Base-by-base conservation (phyloP, 64 coral and sea anemone genomes). In the Stichodactyla helianthus region DNA sequence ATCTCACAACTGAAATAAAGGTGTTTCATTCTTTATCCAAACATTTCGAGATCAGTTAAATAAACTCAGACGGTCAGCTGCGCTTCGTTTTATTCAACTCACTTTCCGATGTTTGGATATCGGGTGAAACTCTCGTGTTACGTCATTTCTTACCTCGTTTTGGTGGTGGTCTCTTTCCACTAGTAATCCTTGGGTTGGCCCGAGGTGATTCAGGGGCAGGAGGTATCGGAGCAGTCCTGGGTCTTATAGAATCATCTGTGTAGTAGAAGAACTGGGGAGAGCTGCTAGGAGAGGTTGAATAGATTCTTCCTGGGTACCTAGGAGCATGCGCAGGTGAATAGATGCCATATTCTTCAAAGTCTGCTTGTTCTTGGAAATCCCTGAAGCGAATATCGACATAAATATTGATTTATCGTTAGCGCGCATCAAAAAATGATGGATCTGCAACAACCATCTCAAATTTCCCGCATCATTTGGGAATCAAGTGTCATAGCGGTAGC, bases 171-270 rank as follows among this genome's bases (percentile, higher is more conserved):
- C 89, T 87, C 79, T 88, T 97, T 9, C 86, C 94, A 90, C 91
- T 97, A 65, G 94, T 97, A 55, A 97, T 97, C 52, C 94, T 88
- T 50, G 94, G 94, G 62, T 97, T 93, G 23, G 94, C 94, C 35
- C 91, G 79, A 28, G 90, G 94, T 65, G 94, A 90, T 84, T 97
- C 88, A 60, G 92, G 91, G 79, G 88, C 82, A 52, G 94, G 94
- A 59, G 94, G 94, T 63, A 97, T 84, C 18, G 94, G 91, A 52
- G 88, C 94, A 6, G 94, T 97, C 60, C 91, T 89, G 14, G 91
- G 94, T 84, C 91, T 87, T 6, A 77, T 52, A 13, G 79, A 52
- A 59, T 90, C 91, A 8, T 64, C 68, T 57, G 28, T 50, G 17
- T 59, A 51, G 19, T 90, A 53, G 13, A 50, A 55, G 16, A 83